phyloP scores from a whole-genome alignment of 1,140 invertebrate genomes.

The Brachystomella parvula region DNA sequence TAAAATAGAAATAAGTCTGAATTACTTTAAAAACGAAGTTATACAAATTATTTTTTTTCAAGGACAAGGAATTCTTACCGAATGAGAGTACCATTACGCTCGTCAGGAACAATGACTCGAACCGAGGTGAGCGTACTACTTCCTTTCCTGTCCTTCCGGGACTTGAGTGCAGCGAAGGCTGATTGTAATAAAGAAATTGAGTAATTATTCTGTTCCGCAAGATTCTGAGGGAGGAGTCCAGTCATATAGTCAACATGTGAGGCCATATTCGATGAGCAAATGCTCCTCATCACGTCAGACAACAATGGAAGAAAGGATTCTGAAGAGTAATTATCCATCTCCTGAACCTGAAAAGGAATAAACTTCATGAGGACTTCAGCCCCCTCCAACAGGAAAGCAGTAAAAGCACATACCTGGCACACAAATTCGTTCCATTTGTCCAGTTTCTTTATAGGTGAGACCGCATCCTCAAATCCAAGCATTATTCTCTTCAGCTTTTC shows the following conservation, averaged over 20 bases:
- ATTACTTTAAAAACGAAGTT: slow-evolving; percentile 1
- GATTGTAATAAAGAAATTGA: slow-evolving; percentile 35
- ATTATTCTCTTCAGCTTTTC: slow-evolving; percentile 32
- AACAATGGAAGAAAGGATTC: slow-evolving; percentile 35
- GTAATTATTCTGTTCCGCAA: slow-evolving; percentile 36
- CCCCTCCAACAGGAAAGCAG: not conserved
- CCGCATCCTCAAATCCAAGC: slow-evolving; percentile 27
- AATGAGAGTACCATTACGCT: slow-evolving; percentile 36
- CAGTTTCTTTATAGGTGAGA: slow-evolving; percentile 33
- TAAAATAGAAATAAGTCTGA: slow-evolving; percentile 7
- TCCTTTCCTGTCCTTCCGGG: slow-evolving; percentile 26
- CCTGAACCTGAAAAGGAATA: slow-evolving; percentile 32
- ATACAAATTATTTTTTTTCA: not conserved
- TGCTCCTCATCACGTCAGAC: slow-evolving; percentile 26
- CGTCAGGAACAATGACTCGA: slow-evolving; percentile 35
- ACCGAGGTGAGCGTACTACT: slow-evolving; percentile 32
- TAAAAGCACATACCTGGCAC: slow-evolving; percentile 25
- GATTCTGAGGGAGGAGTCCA: slow-evolving; percentile 29
- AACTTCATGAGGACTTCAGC: not conserved
- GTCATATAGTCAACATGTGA: slow-evolving; percentile 36
- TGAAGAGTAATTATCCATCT: slow-evolving; percentile 34
- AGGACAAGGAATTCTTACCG: slow-evolving; percentile 16
- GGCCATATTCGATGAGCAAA: slow-evolving; percentile 28
- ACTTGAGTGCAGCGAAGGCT: slow-evolving; percentile 24
- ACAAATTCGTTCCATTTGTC: slow-evolving; percentile 38